phyloP scores from a whole-genome alignment of 2,888 invertebrate genomes.

The Marronus borbonicus region DNA sequence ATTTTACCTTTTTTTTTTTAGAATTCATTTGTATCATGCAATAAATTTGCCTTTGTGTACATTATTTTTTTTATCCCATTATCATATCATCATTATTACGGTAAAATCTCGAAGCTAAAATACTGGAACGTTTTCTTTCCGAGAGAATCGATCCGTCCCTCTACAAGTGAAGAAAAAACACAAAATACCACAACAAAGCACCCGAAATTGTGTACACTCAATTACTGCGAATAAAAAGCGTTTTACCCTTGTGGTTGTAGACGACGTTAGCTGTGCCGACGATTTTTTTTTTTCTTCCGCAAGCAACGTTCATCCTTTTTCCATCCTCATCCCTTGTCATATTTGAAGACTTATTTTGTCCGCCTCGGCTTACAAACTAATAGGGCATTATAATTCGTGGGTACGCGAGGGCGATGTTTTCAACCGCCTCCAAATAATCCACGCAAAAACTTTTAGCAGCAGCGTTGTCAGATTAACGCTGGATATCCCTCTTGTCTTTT shows the following conservation, averaged over 20 bases:
- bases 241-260: conserved; percentile 10
- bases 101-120: too few relatives aligned
- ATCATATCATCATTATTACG: too few relatives aligned
- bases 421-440: neutral
- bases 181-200: conserved; percentile 26
- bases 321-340: neutral
- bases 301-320: conserved; percentile 3
- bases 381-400: neutral
- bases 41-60: too few relatives aligned
- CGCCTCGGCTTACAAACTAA: neutral
- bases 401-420: neutral
- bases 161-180: conserved; percentile 6
- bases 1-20: too few relatives aligned
- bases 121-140: too few relatives aligned
- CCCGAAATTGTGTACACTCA: conserved; percentile 32
- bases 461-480: neutral
- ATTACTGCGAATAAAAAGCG: conserved; percentile 39
- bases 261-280: neutral
- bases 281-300: neutral
- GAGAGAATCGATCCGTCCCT: too few relatives aligned
- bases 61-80: too few relatives aligned
- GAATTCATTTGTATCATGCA: too few relatives aligned
- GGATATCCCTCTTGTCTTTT: neutral
- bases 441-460: neutral
- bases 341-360: conserved; percentile 17